These are phyloP conservation scores for Aspidapion aeneum DNA, from an alignment of 2,888 invertebrate genomes.

Conservation along the genomic window DNA sequence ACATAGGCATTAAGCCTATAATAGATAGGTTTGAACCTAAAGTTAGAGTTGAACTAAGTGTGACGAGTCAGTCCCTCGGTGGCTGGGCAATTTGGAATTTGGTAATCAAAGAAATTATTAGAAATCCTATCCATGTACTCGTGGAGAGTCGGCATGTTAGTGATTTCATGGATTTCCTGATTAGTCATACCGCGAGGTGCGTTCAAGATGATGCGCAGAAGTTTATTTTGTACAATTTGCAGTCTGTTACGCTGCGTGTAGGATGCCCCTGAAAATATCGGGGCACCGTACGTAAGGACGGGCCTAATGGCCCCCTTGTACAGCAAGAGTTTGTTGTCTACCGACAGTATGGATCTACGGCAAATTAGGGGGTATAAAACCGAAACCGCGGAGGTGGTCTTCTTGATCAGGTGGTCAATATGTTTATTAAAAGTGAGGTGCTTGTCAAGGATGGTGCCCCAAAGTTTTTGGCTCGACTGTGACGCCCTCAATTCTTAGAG, in stretches of 20 bases:
- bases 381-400: slow-evolving; percentile 1
- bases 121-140: no score
- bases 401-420: not conserved
- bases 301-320: slow-evolving; percentile 2
- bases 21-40: no score
- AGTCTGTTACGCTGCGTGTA: not conserved
- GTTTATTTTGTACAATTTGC: not conserved
- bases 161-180: no score
- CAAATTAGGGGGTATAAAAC: not conserved
- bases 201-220: no score
- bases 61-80: no score
- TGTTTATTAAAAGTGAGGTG: no score
- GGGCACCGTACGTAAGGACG: not conserved
- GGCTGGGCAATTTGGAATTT: no score
- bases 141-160: no score
- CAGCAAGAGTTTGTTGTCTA: not conserved
- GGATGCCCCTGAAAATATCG: not conserved
- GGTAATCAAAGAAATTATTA: no score
- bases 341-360: not conserved
- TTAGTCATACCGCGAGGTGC: no score
- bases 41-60: no score
- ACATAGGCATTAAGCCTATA: no score
- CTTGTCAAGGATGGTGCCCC: not conserved
- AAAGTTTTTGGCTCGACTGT: not conserved
- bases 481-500: not conserved